These are phyloP conservation scores for Sebastes cheni DNA, from an alignment of 2,797 vertebrate genomes.

Conservation along the genomic window DNA sequence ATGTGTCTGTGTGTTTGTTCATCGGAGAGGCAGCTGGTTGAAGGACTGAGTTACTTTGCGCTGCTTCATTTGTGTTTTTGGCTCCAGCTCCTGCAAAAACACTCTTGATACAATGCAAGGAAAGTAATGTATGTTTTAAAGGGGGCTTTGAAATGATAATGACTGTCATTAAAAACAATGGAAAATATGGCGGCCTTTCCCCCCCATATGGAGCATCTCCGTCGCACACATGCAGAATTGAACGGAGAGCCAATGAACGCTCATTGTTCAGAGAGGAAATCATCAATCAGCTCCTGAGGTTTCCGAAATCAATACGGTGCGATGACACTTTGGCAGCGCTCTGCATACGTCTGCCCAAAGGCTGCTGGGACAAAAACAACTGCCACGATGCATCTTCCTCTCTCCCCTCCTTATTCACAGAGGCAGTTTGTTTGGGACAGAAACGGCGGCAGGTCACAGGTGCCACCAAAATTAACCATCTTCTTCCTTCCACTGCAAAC, in stretches of 20 bases:
- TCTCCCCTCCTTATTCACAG: constrained; percentile 61
- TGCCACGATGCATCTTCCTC: constrained; percentile 56
- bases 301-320: constrained; percentile 57
- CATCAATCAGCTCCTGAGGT: constrained; percentile 53
- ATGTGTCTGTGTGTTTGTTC: constrained; percentile 55
- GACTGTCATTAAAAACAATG: background rate
- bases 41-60: constrained; percentile 24
- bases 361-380: constrained; percentile 13
- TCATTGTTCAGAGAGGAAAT: constrained; percentile 27
- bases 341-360: constrained; percentile 29
- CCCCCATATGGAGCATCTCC: background rate
- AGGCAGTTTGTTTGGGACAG: constrained; percentile 70
- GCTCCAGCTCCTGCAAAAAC: background rate
- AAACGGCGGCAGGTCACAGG: constrained; percentile 76
- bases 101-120: background rate
- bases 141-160: background rate
- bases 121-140: constrained; percentile 2
- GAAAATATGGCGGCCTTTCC: background rate
- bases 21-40: constrained; percentile 38
- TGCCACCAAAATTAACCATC: constrained; percentile 78
- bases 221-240: background rate
- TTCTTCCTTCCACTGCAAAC: constrained; percentile 65
- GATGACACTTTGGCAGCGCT: constrained; percentile 46
- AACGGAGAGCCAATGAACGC: constrained; percentile 4
- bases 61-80: constrained; percentile 17